Evolutionary conservation across 2,888 invertebrate genomes (phyloP).

Genomic region (Spodoptera picta): DNA sequence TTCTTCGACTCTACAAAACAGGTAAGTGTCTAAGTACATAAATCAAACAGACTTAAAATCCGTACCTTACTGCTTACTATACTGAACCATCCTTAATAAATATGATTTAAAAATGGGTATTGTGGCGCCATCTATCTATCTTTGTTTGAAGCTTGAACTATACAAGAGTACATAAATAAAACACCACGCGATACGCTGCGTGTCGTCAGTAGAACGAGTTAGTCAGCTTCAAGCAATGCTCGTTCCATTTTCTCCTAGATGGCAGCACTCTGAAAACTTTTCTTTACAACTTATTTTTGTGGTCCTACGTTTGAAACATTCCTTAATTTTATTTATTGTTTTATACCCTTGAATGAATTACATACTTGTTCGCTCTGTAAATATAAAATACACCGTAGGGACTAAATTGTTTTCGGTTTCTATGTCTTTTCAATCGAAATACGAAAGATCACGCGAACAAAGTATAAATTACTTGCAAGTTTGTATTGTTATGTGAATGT

Average conservation of each 20-base stretch:
- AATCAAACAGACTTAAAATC: neutral
- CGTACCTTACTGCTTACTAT: no score
- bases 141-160: conserved; percentile 6
- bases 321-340: neutral
- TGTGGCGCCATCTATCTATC: conserved; percentile 37
- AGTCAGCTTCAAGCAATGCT: neutral
- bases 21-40: neutral
- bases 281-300: conserved; percentile 8
- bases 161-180: neutral
- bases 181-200: neutral
- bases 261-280: conserved; percentile 57
- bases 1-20: no score
- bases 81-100: no score
- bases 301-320: conserved; percentile 23
- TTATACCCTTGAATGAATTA: neutral
- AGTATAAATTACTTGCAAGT: conserved; percentile 45
- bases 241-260: conserved; percentile 41
- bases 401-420: conserved; percentile 11
- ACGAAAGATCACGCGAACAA: conserved; percentile 50
- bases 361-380: neutral
- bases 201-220: neutral
- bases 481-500: conserved; percentile 28
- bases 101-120: no score
- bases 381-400: conserved; percentile 6
- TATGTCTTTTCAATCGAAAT: conserved; percentile 42